Conservation (phyloP, 2,113 vertebrate genomes). For the Arothron firmamentum region DNA sequence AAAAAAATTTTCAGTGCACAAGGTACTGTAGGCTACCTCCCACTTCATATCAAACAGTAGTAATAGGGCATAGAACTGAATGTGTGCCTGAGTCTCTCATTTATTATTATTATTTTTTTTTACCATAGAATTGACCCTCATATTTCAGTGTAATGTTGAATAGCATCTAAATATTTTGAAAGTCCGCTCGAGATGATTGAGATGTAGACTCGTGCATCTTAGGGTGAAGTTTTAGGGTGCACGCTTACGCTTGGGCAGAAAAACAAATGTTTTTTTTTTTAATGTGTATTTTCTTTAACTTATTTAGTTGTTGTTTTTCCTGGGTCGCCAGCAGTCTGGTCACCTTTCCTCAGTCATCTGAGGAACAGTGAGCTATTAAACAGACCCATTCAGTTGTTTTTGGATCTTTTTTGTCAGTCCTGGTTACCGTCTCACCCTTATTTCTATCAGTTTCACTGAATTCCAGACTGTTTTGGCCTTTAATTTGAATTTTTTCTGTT, state of each 20-base stretch:
- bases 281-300: slow-evolving; percentile 24
- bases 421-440: too few relatives aligned
- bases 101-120: slow-evolving; percentile 37
- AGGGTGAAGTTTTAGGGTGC: slow-evolving; percentile 16
- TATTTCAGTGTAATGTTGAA: slow-evolving; percentile 22
- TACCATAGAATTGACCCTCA: slow-evolving; percentile 29
- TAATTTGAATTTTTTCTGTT: too few relatives aligned
- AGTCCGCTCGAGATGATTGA: too few relatives aligned
- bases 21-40: slow-evolving; percentile 72
- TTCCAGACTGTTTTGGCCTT: too few relatives aligned
- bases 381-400: too few relatives aligned
- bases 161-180: slow-evolving; percentile 3
- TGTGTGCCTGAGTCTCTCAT: slow-evolving; percentile 34
- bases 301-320: slow-evolving; percentile 23
- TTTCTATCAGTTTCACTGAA: too few relatives aligned
- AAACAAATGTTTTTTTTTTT: slow-evolving; percentile 9
- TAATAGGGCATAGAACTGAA: slow-evolving; percentile 38
- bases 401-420: too few relatives aligned
- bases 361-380: not conserved
- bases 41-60: slow-evolving; percentile 47
- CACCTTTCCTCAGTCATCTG: not conserved
- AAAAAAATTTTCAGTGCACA: slow-evolving; percentile 43
- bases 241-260: slow-evolving; percentile 26
- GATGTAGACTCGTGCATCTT: slow-evolving; percentile 11
- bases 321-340: not conserved